These are phyloP conservation scores for Nibea albiflora DNA, from an alignment of 2,113 vertebrate species.

Conservation along the genomic window DNA sequence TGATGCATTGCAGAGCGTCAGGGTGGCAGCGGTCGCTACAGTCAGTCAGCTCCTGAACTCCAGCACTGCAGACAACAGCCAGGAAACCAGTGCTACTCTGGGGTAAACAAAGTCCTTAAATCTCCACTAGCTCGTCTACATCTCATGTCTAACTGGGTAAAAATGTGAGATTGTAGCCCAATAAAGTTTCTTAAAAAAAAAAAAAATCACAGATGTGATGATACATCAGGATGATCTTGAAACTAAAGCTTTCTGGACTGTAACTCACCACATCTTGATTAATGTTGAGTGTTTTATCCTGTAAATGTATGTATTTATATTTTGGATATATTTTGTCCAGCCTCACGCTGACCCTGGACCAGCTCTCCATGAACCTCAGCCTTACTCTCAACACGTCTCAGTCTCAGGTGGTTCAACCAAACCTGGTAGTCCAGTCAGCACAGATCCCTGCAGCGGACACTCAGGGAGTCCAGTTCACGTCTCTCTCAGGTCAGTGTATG, in stretches of 20 bases:
- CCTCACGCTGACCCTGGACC: slow-evolving; percentile 51
- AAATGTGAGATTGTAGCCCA: too few species aligned
- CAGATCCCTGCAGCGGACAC: slow-evolving; percentile 9
- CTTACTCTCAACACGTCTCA: not conserved
- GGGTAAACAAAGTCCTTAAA: slow-evolving; percentile 7
- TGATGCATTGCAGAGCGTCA: slow-evolving; percentile 20
- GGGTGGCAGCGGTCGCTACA: slow-evolving; percentile 49
- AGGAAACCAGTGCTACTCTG: slow-evolving; percentile 67
- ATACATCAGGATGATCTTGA: too few species aligned
- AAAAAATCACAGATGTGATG: too few species aligned
- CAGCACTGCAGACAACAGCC: not conserved
- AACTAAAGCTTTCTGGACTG: too few species aligned
- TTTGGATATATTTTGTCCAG: slow-evolving; percentile 17
- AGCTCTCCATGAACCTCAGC: slow-evolving; percentile 51
- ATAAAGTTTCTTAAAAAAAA: too few species aligned
- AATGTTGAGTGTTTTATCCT: not conserved
- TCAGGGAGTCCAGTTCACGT: slow-evolving; percentile 58
- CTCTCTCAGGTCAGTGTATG: slow-evolving; percentile 23
- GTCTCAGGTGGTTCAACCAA: slow-evolving; percentile 53
- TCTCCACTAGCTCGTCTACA: too few species aligned
- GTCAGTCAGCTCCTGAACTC: slow-evolving; percentile 57
- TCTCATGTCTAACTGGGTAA: not conserved
- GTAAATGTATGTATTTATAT: not conserved
- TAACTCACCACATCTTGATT: too few species aligned
- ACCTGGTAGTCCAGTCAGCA: slow-evolving; percentile 58